Base-by-base conservation (phyloP, 2,113 vertebrate genomes). In the Spea multiplicata region DNA sequence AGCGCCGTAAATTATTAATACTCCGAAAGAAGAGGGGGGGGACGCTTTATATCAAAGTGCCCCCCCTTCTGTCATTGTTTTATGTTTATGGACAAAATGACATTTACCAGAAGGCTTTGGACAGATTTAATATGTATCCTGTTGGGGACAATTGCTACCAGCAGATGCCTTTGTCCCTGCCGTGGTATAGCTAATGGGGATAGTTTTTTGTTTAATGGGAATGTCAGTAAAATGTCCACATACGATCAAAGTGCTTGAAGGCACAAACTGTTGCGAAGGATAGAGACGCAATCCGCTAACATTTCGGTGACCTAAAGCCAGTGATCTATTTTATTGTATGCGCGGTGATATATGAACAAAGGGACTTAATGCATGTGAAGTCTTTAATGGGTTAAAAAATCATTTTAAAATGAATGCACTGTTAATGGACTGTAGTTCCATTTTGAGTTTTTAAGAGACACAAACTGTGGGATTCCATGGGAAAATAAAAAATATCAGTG, bases 1-100 rank as follows among this genome's bases (percentile, higher is more conserved):
- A 80, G 45, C 64, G 50, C 71, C 73, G 71, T 80, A 80, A 80
- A 80, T 80, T 80, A 80, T 80, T 80, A 80, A 80, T 80, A 80
- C 77, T 73, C 44, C 4, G 13, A 73, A 73, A 50, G 59, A 64
- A 80, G 67, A 62, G 73, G 62, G 70, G 70, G 71, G 52, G 66
- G 62, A 50, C 44, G n/a, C 44, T 59, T 79, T 72, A 16, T 62
- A 46, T 70, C 62, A 46, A 49, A 30, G 71, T 79, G n/a, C 69
- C 65, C 77, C 77, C 65, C 52, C 62, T 71, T 80, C 70, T 80
- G 77, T 73, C 62, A 80, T 73, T 73, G 70, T 67, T 80, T 55
- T 70, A 67, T 66, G 72, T 80, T 80, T 80, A 80, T 73, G 64
- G 61, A 61, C 49, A 45, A 80, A 73, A 61, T 66, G 77, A 73